Evolutionary conservation across 2,888 invertebrate genomes (phyloP).

Genomic region (Drosophila maculinotata): DNA sequence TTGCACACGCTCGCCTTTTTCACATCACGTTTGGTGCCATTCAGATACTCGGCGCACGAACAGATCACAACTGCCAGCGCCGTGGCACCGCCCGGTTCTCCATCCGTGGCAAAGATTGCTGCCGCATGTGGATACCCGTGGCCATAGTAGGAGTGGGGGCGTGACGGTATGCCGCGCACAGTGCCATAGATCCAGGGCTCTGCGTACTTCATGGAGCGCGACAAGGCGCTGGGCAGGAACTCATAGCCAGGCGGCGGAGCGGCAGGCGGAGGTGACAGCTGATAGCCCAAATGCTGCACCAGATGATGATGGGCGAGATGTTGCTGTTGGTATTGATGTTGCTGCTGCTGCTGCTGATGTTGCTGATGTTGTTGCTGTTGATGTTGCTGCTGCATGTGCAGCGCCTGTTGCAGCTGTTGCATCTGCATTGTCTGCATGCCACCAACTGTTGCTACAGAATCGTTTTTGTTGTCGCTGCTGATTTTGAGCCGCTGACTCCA

Average conservation of each 20-base stretch:
- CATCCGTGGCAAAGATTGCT: constrained; percentile 69
- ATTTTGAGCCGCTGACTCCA: constrained; percentile 90
- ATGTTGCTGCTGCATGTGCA: constrained; percentile 81
- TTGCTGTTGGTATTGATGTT: constrained; percentile 60
- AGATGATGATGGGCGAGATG: constrained; percentile 46
- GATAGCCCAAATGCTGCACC: constrained; percentile 60
- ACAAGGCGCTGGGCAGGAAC: constrained; percentile 87
- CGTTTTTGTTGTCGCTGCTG: constrained; percentile 85
- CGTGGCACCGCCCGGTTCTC: constrained; percentile 83
- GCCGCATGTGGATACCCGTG: constrained; percentile 74
- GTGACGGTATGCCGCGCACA: constrained; percentile 87
- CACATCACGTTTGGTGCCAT: constrained; percentile 90
- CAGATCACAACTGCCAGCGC: constrained; percentile 89
- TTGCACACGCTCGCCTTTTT: constrained; percentile 92
- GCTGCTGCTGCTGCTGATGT: constrained; percentile 46
- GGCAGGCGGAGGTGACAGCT: constrained; percentile 52
- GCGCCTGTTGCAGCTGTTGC: constrained; percentile 58
- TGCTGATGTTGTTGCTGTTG: constrained; percentile 74
- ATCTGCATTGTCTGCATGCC: constrained; percentile 69
- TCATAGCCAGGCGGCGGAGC: constrained; percentile 70
- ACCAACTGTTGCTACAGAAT: constrained; percentile 75
- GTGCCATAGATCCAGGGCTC: constrained; percentile 95
- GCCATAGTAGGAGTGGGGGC: constrained; percentile 74
- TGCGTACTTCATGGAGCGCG: constrained; percentile 93
- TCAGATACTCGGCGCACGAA: constrained; percentile 92